phyloP scores from a whole-genome alignment of 1,140 invertebrate species.

The Bathynomus jamesi region DNA sequence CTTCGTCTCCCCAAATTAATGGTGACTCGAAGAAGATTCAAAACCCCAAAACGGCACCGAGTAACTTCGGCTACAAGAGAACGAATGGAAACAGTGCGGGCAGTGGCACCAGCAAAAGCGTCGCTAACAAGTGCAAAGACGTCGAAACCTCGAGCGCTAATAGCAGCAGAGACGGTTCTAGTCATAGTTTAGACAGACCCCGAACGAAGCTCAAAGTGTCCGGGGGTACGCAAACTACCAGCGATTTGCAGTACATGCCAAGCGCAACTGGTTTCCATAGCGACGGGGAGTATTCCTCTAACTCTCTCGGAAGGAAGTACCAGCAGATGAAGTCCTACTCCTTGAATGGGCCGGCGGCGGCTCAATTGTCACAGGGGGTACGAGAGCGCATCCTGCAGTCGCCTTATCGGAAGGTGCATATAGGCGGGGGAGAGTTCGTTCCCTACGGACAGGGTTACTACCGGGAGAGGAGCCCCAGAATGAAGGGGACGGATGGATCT shows the following conservation, averaged over 20 bases:
- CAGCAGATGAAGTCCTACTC: constrained; percentile 56
- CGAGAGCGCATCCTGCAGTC: constrained; percentile 63
- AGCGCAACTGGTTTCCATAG: constrained; percentile 26
- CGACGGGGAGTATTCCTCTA: constrained; percentile 36
- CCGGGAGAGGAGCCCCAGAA: constrained; percentile 31
- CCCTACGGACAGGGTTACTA: constrained; percentile 20
- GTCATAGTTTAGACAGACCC: constrained; percentile 38
- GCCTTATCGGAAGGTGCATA: constrained; percentile 44
- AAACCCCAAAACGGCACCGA: constrained; percentile 33
- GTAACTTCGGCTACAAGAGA: constrained; percentile 36
- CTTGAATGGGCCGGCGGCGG: constrained; percentile 67
- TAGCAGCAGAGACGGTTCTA: constrained; percentile 26
- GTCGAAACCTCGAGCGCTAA: neutral
- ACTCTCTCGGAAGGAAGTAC: constrained; percentile 36
- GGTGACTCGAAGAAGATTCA: constrained; percentile 27
- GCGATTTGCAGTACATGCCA: constrained; percentile 52
- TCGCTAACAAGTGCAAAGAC: constrained; percentile 14
- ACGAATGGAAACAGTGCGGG: constrained; percentile 19
- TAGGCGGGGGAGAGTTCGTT: constrained; percentile 23
- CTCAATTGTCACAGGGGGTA: constrained; percentile 73
- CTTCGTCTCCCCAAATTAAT: constrained; percentile 24
- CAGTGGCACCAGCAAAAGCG: constrained; percentile 17
- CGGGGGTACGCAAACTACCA: constrained; percentile 78
- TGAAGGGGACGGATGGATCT: constrained; percentile 52
- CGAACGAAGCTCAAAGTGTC: constrained; percentile 63